Evolutionary conservation across 2,797 vertebrate species (phyloP).

Genomic region (Sphaeramia orbicularis): DNA sequence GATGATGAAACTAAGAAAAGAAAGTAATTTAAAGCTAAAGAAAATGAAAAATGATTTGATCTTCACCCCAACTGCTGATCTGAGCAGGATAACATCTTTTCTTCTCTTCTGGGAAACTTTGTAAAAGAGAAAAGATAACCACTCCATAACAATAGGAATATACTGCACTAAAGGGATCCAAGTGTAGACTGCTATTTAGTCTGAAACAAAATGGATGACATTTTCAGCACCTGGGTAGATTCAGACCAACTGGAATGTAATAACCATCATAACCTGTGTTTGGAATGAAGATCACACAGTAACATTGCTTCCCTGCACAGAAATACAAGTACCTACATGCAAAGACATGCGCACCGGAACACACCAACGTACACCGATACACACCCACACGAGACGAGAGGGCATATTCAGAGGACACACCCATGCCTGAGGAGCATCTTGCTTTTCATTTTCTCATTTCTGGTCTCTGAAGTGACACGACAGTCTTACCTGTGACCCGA

Average conservation of each 20-base stretch:
- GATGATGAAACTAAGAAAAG: neutral
- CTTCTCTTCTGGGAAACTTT: neutral
- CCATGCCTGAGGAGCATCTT: constrained; percentile 36
- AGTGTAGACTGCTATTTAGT: neutral
- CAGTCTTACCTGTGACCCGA: constrained; percentile 6
- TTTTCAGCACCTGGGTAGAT: neutral
- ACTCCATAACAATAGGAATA: neutral
- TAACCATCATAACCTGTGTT: neutral
- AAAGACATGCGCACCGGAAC: constrained; percentile 5
- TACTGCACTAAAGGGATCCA: neutral
- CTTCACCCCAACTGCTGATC: constrained; percentile 27
- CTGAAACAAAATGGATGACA: constrained; percentile 20
- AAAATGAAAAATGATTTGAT: constrained; percentile 54
- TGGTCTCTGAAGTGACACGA: constrained; percentile 34
- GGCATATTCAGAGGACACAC: constrained; percentile 47
- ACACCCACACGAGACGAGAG: constrained; percentile 32
- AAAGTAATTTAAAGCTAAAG: constrained; percentile 22
- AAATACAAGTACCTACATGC: constrained; percentile 28
- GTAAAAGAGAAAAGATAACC: neutral
- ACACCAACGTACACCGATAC: neutral
- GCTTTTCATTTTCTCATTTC: constrained; percentile 25
- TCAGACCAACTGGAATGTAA: constrained; percentile 8
- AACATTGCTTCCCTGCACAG: neutral
- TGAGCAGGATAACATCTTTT: constrained; percentile 13
- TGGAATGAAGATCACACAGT: constrained; percentile 30